phyloP scores from a whole-genome alignment of 2,113 vertebrate genomes.

The Channa argus region DNA sequence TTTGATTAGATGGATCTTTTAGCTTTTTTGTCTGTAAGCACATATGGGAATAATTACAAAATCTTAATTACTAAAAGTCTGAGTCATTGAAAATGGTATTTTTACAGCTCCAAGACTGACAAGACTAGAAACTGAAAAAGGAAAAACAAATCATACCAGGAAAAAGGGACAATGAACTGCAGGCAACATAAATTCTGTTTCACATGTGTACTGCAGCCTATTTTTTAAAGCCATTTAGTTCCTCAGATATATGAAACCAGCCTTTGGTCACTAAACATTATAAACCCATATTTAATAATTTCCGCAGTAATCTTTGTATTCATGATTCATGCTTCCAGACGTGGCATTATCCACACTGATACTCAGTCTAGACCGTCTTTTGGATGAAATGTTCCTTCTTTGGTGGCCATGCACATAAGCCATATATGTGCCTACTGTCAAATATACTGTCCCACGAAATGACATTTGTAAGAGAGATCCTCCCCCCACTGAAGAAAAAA shows the following conservation, averaged over 20 bases:
- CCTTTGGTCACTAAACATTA: conserved; percentile 19
- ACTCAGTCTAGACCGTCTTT: conserved; percentile 22
- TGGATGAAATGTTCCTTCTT: conserved; percentile 10
- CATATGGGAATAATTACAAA: no score
- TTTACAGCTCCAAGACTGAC: no score
- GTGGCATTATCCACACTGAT: not conserved
- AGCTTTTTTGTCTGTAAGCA: not conserved
- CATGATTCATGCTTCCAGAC: conserved; percentile 4
- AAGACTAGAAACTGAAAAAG: not conserved
- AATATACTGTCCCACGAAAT: conserved; percentile 21
- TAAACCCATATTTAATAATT: conserved; percentile 19
- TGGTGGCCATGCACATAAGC: conserved; percentile 41
- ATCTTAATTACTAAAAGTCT: no score
- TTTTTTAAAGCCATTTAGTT: conserved; percentile 39
- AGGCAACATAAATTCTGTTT: conserved; percentile 3
- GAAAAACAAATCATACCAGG: not conserved
- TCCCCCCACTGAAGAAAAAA: conserved; percentile 76
- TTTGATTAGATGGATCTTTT: not conserved
- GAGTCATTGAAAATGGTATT: no score
- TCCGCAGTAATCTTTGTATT: conserved; percentile 32
- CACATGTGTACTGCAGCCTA: not conserved
- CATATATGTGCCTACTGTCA: not conserved
- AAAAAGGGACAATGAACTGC: not conserved
- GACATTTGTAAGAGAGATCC: conserved; percentile 63
- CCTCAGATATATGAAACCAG: conserved; percentile 52